phyloP scores from a whole-genome alignment of 2,113 vertebrate genomes.

The Nansenia antarctica region DNA sequence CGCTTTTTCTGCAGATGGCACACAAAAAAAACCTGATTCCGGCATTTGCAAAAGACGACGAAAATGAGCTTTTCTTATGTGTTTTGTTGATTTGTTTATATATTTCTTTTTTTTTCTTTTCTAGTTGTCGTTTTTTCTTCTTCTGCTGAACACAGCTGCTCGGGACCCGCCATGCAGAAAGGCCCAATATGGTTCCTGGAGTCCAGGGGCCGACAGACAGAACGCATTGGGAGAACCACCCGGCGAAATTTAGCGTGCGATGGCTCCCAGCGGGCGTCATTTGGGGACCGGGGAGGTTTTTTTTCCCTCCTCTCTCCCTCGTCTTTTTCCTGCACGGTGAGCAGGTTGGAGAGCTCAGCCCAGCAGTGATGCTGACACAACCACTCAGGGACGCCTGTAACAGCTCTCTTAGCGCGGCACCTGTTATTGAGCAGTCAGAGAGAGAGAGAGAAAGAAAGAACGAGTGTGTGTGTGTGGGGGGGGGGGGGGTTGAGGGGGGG shows the following conservation, averaged over 20 bases:
- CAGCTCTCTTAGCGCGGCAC: constrained; percentile 80
- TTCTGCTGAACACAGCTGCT: constrained; percentile 74
- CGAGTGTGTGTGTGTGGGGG: not conserved
- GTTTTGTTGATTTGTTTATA: constrained; percentile 73
- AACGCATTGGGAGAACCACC: constrained; percentile 62
- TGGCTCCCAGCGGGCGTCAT: constrained; percentile 72
- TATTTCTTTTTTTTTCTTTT: constrained; percentile 65
- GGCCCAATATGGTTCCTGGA: constrained; percentile 71
- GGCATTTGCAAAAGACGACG: constrained; percentile 59
- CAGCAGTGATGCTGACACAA: constrained; percentile 79
- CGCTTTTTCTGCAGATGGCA: constrained; percentile 71
- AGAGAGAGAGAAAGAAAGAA: constrained; percentile 15
- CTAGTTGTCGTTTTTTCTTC: constrained; percentile 52
- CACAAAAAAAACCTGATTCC: constrained; percentile 68
- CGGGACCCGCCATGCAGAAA: constrained; percentile 68
- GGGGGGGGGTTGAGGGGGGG: constrained; percentile 45
- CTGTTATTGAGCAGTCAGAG: constrained; percentile 78
- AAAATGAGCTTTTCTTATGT: constrained; percentile 60
- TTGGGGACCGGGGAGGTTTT: constrained; percentile 62
- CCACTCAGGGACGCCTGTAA: constrained; percentile 75
- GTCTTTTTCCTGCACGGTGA: constrained; percentile 72
- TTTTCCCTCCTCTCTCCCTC: constrained; percentile 15
- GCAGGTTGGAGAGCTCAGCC: constrained; percentile 75
- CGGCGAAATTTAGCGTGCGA: constrained; percentile 66
- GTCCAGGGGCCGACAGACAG: constrained; percentile 68